phyloP scores from a whole-genome alignment of 1,140 invertebrate species.

The Steinernema khuongi region DNA sequence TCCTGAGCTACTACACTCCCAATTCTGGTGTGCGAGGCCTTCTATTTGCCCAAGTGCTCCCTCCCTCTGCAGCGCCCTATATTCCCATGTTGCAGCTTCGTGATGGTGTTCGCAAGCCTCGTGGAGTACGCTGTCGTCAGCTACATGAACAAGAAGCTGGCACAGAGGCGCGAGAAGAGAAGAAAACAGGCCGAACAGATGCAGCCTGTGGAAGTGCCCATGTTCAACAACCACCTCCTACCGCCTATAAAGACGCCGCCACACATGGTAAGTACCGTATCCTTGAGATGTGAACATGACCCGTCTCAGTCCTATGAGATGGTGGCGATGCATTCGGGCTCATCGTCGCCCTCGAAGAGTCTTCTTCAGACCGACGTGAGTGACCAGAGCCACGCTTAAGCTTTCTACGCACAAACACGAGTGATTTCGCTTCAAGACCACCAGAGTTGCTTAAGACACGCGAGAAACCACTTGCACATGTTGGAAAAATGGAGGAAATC shows the following conservation, averaged over 20 bases:
- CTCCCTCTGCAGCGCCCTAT: background rate
- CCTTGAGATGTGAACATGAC: background rate
- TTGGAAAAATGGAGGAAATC: no score
- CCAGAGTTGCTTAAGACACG: background rate
- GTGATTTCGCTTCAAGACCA: background rate
- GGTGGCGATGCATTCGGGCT: background rate
- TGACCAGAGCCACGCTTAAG: background rate
- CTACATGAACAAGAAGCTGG: constrained; percentile 56
- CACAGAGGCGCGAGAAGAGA: constrained; percentile 39
- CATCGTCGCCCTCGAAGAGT: background rate
- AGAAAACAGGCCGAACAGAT: constrained; percentile 39
- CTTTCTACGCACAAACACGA: background rate
- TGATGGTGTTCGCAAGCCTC: constrained; percentile 60
- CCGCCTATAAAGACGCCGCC: constrained; percentile 3
- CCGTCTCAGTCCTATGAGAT: constrained; percentile 10
- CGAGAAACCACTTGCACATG: no score
- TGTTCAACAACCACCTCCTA: constrained; percentile 13
- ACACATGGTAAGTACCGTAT: constrained; percentile 5
- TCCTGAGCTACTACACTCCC: no score
- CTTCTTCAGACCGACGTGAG: constrained; percentile 8
- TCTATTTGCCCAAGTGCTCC: no score
- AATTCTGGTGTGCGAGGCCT: no score
- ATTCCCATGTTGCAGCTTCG: constrained; percentile 45
- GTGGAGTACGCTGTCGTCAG: constrained; percentile 59
- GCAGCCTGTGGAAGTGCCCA: background rate